These are phyloP conservation scores for Remorina albescens DNA, from an alignment of 2,797 vertebrate genomes.

Conservation along the genomic window DNA sequence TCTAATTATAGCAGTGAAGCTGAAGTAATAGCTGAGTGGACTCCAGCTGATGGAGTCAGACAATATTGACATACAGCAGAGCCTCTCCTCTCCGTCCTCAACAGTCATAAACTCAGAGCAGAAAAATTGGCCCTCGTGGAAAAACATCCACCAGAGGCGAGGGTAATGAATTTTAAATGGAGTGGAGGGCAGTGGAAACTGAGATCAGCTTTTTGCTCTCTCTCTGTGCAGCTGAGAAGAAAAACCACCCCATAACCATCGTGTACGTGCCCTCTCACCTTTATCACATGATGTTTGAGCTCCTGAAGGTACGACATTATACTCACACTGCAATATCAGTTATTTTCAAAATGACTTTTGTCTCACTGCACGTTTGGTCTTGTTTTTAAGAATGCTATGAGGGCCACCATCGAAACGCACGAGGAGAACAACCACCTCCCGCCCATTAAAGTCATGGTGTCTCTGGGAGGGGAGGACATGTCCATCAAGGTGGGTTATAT, in stretches of 20 bases:
- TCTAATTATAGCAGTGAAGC: slow-evolving; percentile 60
- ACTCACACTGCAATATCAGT: not conserved
- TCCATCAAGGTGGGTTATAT: slow-evolving; percentile 87
- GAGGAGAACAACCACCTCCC: slow-evolving; percentile 86
- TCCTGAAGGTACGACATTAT: slow-evolving; percentile 89
- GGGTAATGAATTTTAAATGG: slow-evolving; percentile 49
- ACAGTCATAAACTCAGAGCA: not conserved
- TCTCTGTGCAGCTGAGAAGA: slow-evolving; percentile 79
- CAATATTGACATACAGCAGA: slow-evolving; percentile 62
- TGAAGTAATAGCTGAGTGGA: slow-evolving; percentile 43
- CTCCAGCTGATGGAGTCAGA: slow-evolving; percentile 39
- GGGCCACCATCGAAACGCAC: slow-evolving; percentile 93
- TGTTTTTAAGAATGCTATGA: slow-evolving; percentile 91
- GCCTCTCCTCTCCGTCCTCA: slow-evolving; percentile 39
- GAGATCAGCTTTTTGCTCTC: not conserved
- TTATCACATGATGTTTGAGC: slow-evolving; percentile 97
- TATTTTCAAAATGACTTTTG: not conserved
- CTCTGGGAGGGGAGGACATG: slow-evolving; percentile 93
- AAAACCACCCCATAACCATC: slow-evolving; percentile 86
- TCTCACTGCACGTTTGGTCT: not conserved
- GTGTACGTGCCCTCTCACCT: slow-evolving; percentile 96
- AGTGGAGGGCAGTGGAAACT: slow-evolving; percentile 17
- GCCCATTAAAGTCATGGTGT: slow-evolving; percentile 89
- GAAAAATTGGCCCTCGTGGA: slow-evolving; percentile 29
- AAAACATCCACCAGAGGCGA: slow-evolving; percentile 6